Evolutionary conservation across 2,113 vertebrate genomes (phyloP), one percentile per base, ranked within the genome.

Genomic region (Pleuronectes platessa): DNA sequence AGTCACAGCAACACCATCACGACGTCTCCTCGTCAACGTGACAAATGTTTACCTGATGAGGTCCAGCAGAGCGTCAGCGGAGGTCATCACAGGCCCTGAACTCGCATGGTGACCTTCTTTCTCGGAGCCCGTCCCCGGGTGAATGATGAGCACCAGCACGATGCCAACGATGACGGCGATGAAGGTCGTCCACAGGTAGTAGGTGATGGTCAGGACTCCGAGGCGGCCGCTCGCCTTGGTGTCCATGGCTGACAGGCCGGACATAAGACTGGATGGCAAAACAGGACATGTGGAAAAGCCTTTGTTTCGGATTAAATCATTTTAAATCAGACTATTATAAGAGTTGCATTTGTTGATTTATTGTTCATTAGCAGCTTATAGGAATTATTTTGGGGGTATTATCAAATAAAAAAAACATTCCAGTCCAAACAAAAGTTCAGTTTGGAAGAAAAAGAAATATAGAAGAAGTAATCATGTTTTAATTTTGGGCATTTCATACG

Each of bases 121-220:
- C 70, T 97, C 95, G 0, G 95, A 93, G 2, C 95, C 96, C 0
- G 88, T 90, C 0, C 96, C 96, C 0, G 96, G 96, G 69, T 96
- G 96, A 77, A 97, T 94, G 87, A 92, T 93, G 71, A 95, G 79
- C 61, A 97, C 96, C 0, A 97, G 87, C 26, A 95, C 69, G 61
- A 97, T 97, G 20, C 96, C 96, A 0, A 96, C 89, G 0, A 95
- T 94, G 73, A 97, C 96, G 0, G 96, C 96, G 62, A 97, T 89
- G 90, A 97, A 97, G 27, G 96, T 97, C 2, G 96, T 97, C 96
- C 96, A 97, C 24, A 97, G 93, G 86, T 97, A 97, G 85, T 97
- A 97, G 31, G 96, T 97, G 85, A 97, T 91, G 2, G 96, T 97
- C 81, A 97, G 93, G 61, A 97, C 69, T 0, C 96, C 96, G 90